Conservation (phyloP, 2,888 invertebrate species). For the Melinopterus prodromus region DNA sequence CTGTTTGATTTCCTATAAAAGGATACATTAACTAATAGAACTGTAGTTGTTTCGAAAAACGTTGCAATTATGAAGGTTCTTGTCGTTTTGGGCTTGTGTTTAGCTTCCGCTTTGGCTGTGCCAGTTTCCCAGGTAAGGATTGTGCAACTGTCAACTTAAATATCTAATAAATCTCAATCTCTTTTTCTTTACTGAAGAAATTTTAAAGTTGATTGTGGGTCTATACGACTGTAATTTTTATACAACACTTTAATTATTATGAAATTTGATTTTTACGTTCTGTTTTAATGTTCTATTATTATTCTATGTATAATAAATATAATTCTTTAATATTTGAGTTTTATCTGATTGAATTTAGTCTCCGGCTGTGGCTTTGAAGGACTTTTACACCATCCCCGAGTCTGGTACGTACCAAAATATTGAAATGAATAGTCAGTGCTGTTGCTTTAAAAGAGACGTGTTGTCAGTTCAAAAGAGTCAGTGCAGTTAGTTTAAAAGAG, state of each 20-base stretch:
- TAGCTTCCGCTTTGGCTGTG: background rate
- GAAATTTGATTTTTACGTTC: no score
- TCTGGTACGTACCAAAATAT: background rate
- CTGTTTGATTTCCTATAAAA: background rate
- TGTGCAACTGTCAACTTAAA: no score
- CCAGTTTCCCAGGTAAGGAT: slow-evolving; percentile 16
- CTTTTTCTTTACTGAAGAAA: no score
- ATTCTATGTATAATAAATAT: no score
- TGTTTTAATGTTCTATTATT: no score
- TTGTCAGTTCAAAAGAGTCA: background rate
- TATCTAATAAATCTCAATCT: no score
- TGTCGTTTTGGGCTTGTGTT: slow-evolving; percentile 7
- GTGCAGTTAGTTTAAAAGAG: background rate
- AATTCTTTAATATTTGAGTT: background rate
- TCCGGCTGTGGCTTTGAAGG: background rate
- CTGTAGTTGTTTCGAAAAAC: background rate
- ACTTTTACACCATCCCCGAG: background rate
- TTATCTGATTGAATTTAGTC: background rate
- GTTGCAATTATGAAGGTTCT: slow-evolving; percentile 11
- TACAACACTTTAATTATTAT: no score
- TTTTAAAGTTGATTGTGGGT: no score
- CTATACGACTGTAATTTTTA: no score
- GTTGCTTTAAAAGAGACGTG: background rate
- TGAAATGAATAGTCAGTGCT: background rate
- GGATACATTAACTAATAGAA: no score